A percentile compares a stretch with the other conserved stretches of the same genome.
phyloP scores from a whole-genome alignment of 2,888 invertebrate genomes.

The Epirrita christyi region DNA sequence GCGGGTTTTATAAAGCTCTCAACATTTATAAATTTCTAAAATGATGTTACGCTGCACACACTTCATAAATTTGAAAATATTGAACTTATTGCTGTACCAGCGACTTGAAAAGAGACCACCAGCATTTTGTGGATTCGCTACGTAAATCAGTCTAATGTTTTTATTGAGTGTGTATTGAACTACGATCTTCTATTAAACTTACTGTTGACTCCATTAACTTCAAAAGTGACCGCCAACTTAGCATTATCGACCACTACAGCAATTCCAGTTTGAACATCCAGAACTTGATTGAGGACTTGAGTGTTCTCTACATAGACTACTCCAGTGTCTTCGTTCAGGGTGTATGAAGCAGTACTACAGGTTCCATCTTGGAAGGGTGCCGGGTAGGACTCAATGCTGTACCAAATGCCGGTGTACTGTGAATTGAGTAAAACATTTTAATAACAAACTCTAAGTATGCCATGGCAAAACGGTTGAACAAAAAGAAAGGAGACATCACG shows the following conservation, averaged over 20 bases:
- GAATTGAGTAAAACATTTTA: not conserved
- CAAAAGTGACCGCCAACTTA: slow-evolving; percentile 49
- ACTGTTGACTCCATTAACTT: slow-evolving; percentile 28
- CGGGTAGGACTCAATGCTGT: slow-evolving; percentile 68
- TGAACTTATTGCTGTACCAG: too few relatives aligned
- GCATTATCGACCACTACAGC: slow-evolving; percentile 57
- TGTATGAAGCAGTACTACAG: slow-evolving; percentile 62
- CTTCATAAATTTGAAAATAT: too few relatives aligned
- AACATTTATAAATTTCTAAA: too few relatives aligned
- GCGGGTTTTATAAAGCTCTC: too few relatives aligned
- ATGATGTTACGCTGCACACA: too few relatives aligned
- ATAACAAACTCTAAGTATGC: not conserved
- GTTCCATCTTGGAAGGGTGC: slow-evolving; percentile 65
- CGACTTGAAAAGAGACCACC: too few relatives aligned
- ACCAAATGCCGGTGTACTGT: slow-evolving; percentile 68
- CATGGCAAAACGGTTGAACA: not conserved
- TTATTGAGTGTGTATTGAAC: too few relatives aligned
- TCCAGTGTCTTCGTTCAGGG: slow-evolving; percentile 38
- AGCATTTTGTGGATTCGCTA: too few relatives aligned
- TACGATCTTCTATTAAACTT: slow-evolving; percentile 3
- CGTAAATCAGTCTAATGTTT: too few relatives aligned
- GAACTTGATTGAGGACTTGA: slow-evolving; percentile 59
- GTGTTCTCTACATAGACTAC: slow-evolving; percentile 61
- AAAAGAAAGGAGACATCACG: not conserved
- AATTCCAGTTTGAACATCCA: slow-evolving; percentile 56